Evolutionary conservation across 2,888 invertebrate species (phyloP), one percentile per base, ranked within the genome.

Genomic region (Sympetrum striolatum): DNA sequence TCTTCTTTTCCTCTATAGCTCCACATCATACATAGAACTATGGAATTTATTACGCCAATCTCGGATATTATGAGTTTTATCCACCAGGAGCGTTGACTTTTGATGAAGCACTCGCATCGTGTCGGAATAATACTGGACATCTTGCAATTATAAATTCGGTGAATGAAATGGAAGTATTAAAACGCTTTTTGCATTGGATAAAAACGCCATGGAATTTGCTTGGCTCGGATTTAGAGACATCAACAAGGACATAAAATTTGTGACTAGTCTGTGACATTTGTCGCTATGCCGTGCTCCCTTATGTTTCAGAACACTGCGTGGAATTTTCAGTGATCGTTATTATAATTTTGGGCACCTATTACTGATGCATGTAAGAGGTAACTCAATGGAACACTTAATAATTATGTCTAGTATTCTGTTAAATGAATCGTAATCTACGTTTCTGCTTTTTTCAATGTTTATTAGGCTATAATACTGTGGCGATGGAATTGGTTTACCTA

Each of bases 111-210:
- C 39, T 10, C 22, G 1, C 39, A 14, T 8, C 39, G 14, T 80
- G 80, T 10, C 6, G 18, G 35, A 39, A 35, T 14, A 39, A 80
- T 25, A 91, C 91, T 80, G 91, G 91, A 53, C 91, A 92, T 81
- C 91, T 91, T 37, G 91, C 91, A 5, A 91, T 92, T 90, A 91
- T 92, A 81, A 92, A 91, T 91, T 91, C 91, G 60, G 22, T 22
- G 60, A 8, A 15, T 15, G 60, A 60, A 22, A 18, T n/a, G 22
- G n/a, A 0, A 3, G 22, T 60, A 15, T 18, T 60, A 18, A 18
- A 44, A 4, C 3, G 12, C 10, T n/a, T 6, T 60, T 4, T 18
- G 18, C 4, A 6, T 1, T 1, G 2, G 0, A 60, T 22, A 15
- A 4, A 8, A 0, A 10, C 44, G 10, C 6, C 6, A 10, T 1